These are phyloP conservation scores for Triplophysa dalaica DNA, from an alignment of 2,113 vertebrate genomes.

Conservation along the genomic window DNA sequence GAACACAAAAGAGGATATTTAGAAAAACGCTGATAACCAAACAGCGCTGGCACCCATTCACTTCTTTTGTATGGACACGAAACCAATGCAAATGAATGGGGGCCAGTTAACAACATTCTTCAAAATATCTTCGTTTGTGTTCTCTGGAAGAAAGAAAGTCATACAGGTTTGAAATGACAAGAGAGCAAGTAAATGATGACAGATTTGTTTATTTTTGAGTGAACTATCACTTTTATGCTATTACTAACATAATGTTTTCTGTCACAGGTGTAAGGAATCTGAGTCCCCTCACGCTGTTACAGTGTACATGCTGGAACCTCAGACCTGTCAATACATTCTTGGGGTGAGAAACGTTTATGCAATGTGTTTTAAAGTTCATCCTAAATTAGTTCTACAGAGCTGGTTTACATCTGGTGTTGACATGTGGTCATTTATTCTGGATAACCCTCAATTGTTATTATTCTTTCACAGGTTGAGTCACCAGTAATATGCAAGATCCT, in stretches of 20 bases:
- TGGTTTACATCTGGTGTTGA: background rate
- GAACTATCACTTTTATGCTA: background rate
- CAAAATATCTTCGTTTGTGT: too few species aligned
- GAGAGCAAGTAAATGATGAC: too few species aligned
- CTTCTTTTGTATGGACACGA: too few species aligned
- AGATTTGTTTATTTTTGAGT: too few species aligned
- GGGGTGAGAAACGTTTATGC: conserved; percentile 77
- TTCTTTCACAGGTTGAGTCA: conserved; percentile 84
- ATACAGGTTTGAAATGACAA: too few species aligned
- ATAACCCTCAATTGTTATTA: background rate
- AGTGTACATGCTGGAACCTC: conserved; percentile 96
- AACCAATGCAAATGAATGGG: too few species aligned
- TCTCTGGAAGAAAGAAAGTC: too few species aligned
- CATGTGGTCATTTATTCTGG: background rate
- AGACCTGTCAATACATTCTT: conserved; percentile 95
- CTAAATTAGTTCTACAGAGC: background rate
- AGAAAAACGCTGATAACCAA: too few species aligned
- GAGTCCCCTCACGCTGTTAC: conserved; percentile 98
- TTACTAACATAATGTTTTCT: conserved; percentile 15
- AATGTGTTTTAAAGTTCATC: background rate
- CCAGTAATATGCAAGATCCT: conserved; percentile 97
- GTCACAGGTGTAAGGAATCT: conserved; percentile 91
- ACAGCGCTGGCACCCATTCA: too few species aligned
- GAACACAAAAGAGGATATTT: too few species aligned
- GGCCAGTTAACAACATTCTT: too few species aligned